These are phyloP conservation scores for Shinisaurus crocodilurus DNA, from an alignment of 2,113 vertebrate genomes.

Conservation along the genomic window DNA sequence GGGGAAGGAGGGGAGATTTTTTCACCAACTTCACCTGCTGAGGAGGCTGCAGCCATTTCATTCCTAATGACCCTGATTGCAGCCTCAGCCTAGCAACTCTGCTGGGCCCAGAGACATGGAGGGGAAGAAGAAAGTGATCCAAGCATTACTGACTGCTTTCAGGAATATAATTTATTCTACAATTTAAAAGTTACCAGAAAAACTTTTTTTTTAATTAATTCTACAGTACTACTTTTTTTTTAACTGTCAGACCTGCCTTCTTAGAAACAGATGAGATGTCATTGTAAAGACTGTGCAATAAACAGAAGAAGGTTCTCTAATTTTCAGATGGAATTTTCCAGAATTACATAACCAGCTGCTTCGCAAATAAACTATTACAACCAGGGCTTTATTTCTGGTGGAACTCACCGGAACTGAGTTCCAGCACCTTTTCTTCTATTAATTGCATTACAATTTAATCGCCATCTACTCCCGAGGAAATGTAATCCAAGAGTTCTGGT, in stretches of 20 bases:
- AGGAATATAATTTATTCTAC: not conserved
- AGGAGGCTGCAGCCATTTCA: not conserved
- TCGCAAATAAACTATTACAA: slow-evolving; percentile 41
- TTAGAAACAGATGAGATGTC: not conserved
- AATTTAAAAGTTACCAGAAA: not conserved
- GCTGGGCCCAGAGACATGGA: not conserved
- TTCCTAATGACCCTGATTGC: not conserved
- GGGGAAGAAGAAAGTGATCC: not conserved
- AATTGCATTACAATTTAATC: too few species aligned
- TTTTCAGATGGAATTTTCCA: not conserved
- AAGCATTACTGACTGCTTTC: not conserved
- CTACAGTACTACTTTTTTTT: not conserved
- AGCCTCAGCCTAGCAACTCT: not conserved
- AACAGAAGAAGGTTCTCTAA: not conserved
- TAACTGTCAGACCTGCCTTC: not conserved
- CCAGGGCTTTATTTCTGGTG: too few species aligned
- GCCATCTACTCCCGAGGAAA: too few species aligned
- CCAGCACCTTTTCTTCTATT: too few species aligned
- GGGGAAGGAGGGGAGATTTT: not conserved
- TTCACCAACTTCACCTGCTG: not conserved
- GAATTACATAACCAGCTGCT: slow-evolving; percentile 15
- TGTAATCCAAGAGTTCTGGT: too few species aligned
- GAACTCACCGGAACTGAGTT: too few species aligned
- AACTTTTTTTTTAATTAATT: not conserved
- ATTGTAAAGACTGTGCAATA: not conserved